Evolutionary conservation across 37 sponge, comb jelly and placozoan genomes (phyloP).

Genomic region (Halichondria panicea): DNA sequence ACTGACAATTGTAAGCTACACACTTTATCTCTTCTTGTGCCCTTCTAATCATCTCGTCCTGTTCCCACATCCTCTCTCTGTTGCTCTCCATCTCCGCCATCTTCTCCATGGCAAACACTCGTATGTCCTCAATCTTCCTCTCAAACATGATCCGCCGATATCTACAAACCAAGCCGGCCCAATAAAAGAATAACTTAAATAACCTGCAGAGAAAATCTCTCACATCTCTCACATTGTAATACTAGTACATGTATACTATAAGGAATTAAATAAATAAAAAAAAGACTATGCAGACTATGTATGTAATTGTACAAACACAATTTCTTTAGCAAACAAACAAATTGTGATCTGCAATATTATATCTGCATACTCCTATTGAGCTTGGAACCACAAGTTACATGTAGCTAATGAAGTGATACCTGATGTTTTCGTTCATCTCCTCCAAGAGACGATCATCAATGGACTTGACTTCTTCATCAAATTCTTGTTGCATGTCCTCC

Average conservation of each 20-base stretch:
- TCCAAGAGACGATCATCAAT: conserved; percentile 16
- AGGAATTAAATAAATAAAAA: no score
- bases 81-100: conserved; percentile 4
- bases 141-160: neutral
- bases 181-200: neutral
- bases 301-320: no score
- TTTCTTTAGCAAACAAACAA: no score
- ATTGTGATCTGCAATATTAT: no score
- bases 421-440: neutral
- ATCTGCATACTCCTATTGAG: neutral
- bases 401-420: neutral
- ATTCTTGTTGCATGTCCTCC: neutral
- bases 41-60: neutral
- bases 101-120: neutral
- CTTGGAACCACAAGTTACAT: neutral
- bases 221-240: no score
- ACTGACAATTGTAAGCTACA: no score
- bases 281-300: no score
- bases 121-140: neutral
- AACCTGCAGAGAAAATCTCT: neutral
- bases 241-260: no score
- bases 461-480: neutral
- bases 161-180: neutral
- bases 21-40: neutral
- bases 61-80: neutral